phyloP scores from a whole-genome alignment of 2,888 invertebrate species.

The Thumatha senex region DNA sequence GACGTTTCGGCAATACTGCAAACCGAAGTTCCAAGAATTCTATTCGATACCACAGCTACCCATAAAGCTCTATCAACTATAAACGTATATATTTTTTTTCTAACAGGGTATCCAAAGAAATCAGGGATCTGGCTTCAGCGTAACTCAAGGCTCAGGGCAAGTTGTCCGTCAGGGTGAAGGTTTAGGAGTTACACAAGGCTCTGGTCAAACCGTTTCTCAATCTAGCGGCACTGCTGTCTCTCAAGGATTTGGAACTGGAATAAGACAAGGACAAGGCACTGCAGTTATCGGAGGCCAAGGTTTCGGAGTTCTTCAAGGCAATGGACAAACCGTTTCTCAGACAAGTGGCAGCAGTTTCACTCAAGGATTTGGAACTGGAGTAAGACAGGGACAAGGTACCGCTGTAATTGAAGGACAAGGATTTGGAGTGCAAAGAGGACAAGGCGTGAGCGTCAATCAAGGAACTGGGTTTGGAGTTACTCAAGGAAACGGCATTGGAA shows the following conservation, averaged over 20 bases:
- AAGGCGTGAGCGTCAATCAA: neutral
- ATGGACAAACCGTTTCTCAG: constrained; percentile 6
- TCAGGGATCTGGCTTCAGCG: neutral
- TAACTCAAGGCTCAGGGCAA: constrained; percentile 8
- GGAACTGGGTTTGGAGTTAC: constrained; percentile 8
- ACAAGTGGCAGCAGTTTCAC: constrained; percentile 14
- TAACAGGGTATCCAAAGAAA: constrained; percentile 29
- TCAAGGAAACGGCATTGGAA: constrained; percentile 2
- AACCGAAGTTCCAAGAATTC: too few relatives aligned
- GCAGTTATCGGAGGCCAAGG: constrained; percentile 2
- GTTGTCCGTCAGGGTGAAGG: constrained; percentile 22
- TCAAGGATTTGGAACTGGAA: constrained; percentile 23
- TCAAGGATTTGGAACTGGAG: constrained; percentile 16
- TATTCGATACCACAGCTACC: too few relatives aligned
- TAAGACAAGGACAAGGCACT: constrained; percentile 3
- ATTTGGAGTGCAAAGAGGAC: neutral
- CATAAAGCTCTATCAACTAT: too few relatives aligned
- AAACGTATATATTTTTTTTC: neutral
- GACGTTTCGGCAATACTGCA: too few relatives aligned
- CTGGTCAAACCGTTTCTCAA: constrained; percentile 11
- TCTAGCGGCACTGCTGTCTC: constrained; percentile 19
- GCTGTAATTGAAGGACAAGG: constrained; percentile 17
- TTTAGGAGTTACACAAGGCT: constrained; percentile 16
- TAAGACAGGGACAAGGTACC: constrained; percentile 1
- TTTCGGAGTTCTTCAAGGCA: neutral